Base-by-base conservation (phyloP, 2,888 invertebrate species). In the Hypomecis punctinalis region DNA sequence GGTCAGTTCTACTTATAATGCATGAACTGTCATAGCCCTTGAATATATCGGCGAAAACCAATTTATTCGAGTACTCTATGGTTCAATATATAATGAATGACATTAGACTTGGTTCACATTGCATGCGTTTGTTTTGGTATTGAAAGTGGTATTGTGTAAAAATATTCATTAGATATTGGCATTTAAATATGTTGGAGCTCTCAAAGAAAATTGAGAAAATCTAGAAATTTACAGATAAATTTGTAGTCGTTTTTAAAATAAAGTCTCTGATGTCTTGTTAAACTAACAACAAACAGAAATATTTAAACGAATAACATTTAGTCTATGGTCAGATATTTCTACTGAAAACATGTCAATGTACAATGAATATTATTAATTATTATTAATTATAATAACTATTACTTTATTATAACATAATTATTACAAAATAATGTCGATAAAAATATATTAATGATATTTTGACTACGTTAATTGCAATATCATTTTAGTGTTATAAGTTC, bases 1-100 rank as follows among this genome's bases (percentile, higher is more conserved):
- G 77, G 76, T 74, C 79, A 75, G 72, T 72, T 57, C 80, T 82
- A 73, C 77, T 83, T 83, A 77, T 75, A 82, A 84, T 84, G 84
- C 84, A 82, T 49, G 79, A 77, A 73, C 74, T 71, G 69, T 69
- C 70, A 72, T 74, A 75, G 77, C 74, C 74, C 70, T 68, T 72
- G 78, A 79, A 79, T 75, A 77, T 79, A 79, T 76, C 55, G 72
- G 62, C 71, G 71, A 77, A 79, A 81, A 78, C 79, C 80, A 79
- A 82, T 81, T 77, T 78, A 71, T 75, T 73, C 72, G 69, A 75
- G 67, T 67, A 71, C 69, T 72, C 58, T 64, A 61, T 60, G 57
- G 36, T 61, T 39, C 58, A 58, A 61, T 65, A 65, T 48, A 56
- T 7, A 40, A 45, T n/a, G n/a, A n/a, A n/a, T n/a, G n/a, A 42